phyloP scores from a whole-genome alignment of 2,797 vertebrate genomes.

The Heteromormyrus szaboi region DNA sequence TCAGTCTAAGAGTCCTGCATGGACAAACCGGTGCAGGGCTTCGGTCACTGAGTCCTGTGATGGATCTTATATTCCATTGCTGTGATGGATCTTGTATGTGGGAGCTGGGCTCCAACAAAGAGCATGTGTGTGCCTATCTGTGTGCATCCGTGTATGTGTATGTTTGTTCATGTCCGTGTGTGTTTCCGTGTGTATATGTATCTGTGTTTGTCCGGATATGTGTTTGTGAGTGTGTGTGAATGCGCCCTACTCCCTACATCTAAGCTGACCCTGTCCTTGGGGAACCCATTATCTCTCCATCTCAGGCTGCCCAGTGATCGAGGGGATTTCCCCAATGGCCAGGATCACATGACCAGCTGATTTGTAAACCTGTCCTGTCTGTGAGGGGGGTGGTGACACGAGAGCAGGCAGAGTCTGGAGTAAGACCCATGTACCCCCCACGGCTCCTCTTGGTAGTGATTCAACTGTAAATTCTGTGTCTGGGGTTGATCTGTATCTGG shows the following conservation, averaged over 20 bases:
- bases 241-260: neutral
- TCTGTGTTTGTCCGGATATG: neutral
- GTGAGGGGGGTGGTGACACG: neutral
- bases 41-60: neutral
- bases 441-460: neutral
- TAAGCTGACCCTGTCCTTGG: neutral
- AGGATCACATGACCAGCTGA: neutral
- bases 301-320: neutral
- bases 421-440: neutral
- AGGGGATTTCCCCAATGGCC: neutral
- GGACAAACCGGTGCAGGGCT: neutral
- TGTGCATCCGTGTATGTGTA: neutral
- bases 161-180: neutral
- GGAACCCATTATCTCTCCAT: constrained; percentile 9
- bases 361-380: neutral
- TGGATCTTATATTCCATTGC: neutral
- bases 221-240: neutral
- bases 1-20: neutral
- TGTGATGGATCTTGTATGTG: neutral
- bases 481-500: neutral
- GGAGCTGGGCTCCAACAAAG: neutral
- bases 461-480: neutral
- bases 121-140: neutral
- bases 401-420: neutral
- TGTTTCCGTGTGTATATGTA: neutral